These are phyloP conservation scores for Xestoiulus laeticollis DNA, from an alignment of 2,888 invertebrate species.

Conservation along the genomic window DNA sequence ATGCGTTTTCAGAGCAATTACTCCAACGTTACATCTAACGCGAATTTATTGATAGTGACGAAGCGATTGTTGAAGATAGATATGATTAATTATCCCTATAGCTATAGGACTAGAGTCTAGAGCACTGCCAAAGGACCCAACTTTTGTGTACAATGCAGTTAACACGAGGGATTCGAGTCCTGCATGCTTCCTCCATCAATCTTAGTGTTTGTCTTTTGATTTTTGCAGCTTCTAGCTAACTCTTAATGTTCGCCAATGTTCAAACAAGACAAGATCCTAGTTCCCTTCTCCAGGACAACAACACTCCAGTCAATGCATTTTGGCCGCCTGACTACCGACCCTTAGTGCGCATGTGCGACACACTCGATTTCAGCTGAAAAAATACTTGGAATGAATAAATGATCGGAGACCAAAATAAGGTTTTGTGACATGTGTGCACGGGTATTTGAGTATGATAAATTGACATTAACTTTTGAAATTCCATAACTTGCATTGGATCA, in stretches of 20 bases:
- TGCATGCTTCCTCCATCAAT: constrained; percentile 18
- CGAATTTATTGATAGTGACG: constrained; percentile 51
- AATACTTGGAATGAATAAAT: constrained; percentile 24
- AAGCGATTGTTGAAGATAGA: constrained; percentile 50
- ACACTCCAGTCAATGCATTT: background rate
- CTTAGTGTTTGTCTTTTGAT: constrained; percentile 32
- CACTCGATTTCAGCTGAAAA: background rate
- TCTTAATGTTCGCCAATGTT: background rate
- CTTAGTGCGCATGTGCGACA: background rate
- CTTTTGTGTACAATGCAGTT: constrained; percentile 50
- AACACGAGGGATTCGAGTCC: constrained; percentile 32
- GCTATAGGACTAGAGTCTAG: background rate
- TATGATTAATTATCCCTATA: constrained; percentile 48
- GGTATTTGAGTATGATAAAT: constrained; percentile 29
- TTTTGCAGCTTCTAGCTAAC: constrained; percentile 10
- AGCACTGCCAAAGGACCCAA: constrained; percentile 42
- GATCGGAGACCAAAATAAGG: constrained; percentile 14
- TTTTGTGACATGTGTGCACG: constrained; percentile 32
- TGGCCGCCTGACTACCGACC: background rate
- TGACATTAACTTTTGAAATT: constrained; percentile 39
- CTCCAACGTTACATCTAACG: constrained; percentile 44
- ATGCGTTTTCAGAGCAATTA: constrained; percentile 43
- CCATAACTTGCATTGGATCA: background rate
- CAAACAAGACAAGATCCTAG: constrained; percentile 2
- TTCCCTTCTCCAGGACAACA: background rate